phyloP scores from a whole-genome alignment of 2,113 vertebrate species.

The Lycaon pictus region DNA sequence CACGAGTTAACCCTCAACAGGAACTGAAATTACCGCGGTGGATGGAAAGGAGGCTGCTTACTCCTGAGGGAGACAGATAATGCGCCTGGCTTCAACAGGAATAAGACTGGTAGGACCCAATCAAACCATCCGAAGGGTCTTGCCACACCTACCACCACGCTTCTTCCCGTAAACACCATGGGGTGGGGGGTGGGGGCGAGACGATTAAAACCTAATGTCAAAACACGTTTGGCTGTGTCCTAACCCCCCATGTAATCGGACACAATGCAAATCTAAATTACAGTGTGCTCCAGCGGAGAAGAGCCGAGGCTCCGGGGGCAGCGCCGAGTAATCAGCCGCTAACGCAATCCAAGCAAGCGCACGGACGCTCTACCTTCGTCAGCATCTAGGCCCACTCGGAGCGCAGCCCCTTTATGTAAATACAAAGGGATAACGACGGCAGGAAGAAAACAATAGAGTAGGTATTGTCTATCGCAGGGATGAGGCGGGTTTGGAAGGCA shows the following conservation, averaged over 20 bases:
- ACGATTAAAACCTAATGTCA: not conserved
- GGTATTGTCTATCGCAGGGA: conserved; percentile 61
- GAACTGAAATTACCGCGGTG: too few relatives aligned
- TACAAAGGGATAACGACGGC: conserved; percentile 75
- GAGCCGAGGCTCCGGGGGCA: not conserved
- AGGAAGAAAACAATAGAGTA: conserved; percentile 58
- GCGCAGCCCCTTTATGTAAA: conserved; percentile 42
- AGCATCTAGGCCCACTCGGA: not conserved
- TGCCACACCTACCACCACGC: not conserved
- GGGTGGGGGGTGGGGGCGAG: not conserved
- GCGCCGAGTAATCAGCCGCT: conserved; percentile 55
- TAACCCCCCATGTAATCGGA: not conserved
- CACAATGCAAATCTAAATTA: not conserved
- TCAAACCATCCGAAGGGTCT: not conserved
- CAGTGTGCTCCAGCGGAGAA: not conserved
- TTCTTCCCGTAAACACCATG: not conserved
- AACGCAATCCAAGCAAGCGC: conserved; percentile 52
- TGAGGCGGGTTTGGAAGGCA: conserved; percentile 56
- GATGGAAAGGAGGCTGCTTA: fast-evolving
- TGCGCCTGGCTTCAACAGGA: not conserved
- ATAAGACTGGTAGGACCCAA: not conserved
- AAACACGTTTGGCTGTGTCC: not conserved
- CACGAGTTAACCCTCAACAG: fast-evolving
- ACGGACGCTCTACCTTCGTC: not conserved
- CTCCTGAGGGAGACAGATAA: not conserved